Conservation (phyloP, 2,797 vertebrate genomes). For the Ctenosaura bakeri region DNA sequence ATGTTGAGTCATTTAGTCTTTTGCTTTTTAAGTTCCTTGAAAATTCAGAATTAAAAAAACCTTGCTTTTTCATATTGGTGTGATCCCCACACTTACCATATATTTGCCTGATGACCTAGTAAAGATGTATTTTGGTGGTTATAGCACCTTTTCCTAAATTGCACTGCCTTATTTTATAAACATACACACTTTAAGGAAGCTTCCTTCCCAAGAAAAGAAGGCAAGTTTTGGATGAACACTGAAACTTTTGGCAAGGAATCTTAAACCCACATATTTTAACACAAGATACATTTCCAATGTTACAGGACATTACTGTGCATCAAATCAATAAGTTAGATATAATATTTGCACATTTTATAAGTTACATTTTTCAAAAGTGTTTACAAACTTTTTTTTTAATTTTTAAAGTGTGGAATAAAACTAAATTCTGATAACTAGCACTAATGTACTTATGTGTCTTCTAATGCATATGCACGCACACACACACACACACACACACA, state of each 20-base stretch:
- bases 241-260: slow-evolving; percentile 59
- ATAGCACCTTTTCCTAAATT: slow-evolving; percentile 77
- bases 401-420: slow-evolving; percentile 36
- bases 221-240: slow-evolving; percentile 55
- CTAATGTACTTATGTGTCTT: neutral
- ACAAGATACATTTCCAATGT: slow-evolving; percentile 58
- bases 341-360: neutral
- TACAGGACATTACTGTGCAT: slow-evolving; percentile 72
- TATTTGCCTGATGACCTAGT: slow-evolving; percentile 68
- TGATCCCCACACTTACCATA: slow-evolving; percentile 72
- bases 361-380: slow-evolving; percentile 75
- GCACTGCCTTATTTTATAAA: slow-evolving; percentile 84
- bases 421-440: slow-evolving; percentile 46
- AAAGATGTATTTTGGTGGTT: slow-evolving; percentile 59
- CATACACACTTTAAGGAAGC: slow-evolving; percentile 17
- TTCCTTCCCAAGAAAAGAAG: neutral
- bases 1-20: slow-evolving; percentile 76
- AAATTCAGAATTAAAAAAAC: slow-evolving; percentile 63
- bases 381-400: slow-evolving; percentile 61
- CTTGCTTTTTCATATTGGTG: slow-evolving; percentile 74
- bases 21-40: slow-evolving; percentile 77
- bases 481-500: slow-evolving; percentile 17
- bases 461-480: slow-evolving; percentile 14
- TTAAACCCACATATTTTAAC: slow-evolving; percentile 68
- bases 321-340: slow-evolving; percentile 60